Base-by-base conservation (phyloP, 2,113 vertebrate genomes). In the Epinephelus lanceolatus region DNA sequence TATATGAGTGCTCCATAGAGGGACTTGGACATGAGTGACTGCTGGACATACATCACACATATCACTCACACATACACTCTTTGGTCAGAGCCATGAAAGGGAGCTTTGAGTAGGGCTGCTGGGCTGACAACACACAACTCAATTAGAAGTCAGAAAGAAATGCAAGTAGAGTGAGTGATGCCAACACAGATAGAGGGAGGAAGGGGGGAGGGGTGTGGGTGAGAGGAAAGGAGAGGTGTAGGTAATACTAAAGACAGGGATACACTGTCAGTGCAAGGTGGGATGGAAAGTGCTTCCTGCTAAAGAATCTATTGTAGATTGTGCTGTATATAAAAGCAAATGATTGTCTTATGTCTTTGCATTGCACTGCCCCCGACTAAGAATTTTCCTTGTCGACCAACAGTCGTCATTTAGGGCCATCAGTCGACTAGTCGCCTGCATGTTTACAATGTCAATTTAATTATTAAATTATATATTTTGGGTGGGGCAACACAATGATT, bases 41-140 rank as follows among this genome's bases (percentile, higher is more conserved):
- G 89, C 87, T 86, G 89, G 90, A 93, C 90, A 88, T 91, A 90
- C 85, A 91, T 92, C 85, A 90, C 74, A 86, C 81, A 90, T 85
- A 85, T 89, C 89, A 83, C 81, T 88, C 89, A 90, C 80, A 83
- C 78, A 73, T 69, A 71, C 83, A 81, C 69, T 75, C 86, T 89
- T 81, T 88, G 84, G 86, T 89, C 82, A 73, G 42, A 85, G 78
- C 78, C 63, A 62, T 89, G 78, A 93, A 88, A 91, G 76, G 72
- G 80, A 80, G 88, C 76, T 89, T 78, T 90, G 83, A 90, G 76
- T 62, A 57, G 72, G 67, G 77, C 80, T 70, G 86, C 76, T 65
- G 84, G 83, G 59, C 72, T 84, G 87, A 91, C 88, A 91, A 92
- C 90, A 86, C 83, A 89, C 86, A 85, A 88, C 88, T 93, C 88